Base-by-base conservation (phyloP, 1,140 invertebrate species). In the Proales similis region DNA sequence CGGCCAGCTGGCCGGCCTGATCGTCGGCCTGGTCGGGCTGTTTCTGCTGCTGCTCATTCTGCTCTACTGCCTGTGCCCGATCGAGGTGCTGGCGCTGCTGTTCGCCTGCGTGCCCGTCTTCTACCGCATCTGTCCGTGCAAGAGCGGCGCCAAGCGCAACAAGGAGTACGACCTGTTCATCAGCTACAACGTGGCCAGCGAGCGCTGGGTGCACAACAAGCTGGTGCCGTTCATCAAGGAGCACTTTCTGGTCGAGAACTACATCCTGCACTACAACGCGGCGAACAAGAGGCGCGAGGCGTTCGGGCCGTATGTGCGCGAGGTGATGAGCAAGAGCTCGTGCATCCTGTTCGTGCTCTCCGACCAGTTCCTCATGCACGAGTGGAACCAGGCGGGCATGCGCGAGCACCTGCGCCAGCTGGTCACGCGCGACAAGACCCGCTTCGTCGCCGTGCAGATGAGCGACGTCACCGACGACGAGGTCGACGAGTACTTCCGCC, bases 161-260 rank as follows among this genome's bases (percentile, higher is more conserved):
- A 57, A 57, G 20, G 51, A 57, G 12, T 57, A 24, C 3, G 51
- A 57, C 45, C 45, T 57, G 20, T 57, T 57, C n/a, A 57, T 57
- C 20, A 57, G 51, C 20, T 57, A 57, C 12, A 57, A 57, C 32
- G n/a, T n/a, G 32, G 7, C 20, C 6, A 57, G 32, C 32, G 51
- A 43, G 45, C n/a, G 9, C 27, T 57, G 51, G 51, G 33, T 57
- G 7, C 33, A 42, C 19, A 7, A 57, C 20, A n/a, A n/a, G 11
- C 27, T 57, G 19, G 24, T 57, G 12, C 33, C 33, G 11, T 57
- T 57, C 7, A 57, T 57, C 4, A 39, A 30, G 20, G 36, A 42
- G 30, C n/a, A 39, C 11, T 17, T 42, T 57, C 22, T 57, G 24
- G 24, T 57, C 2, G 1, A 39, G 24, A 57, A 42, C 20, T 42